phyloP scores from a whole-genome alignment of 2,797 vertebrate genomes.

The Danio jaintianensis region DNA sequence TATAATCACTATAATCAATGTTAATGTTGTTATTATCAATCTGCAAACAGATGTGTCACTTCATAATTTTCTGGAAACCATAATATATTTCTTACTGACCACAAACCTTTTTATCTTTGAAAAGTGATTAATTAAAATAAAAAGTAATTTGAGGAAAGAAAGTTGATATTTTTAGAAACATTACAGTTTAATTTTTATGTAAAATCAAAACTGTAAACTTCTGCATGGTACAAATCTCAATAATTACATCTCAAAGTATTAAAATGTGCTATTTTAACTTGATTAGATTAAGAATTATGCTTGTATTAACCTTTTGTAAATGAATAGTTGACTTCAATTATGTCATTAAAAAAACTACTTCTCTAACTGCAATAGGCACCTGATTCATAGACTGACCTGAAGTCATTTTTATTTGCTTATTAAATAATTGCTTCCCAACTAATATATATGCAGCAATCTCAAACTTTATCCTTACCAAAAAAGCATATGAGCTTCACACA shows the following conservation, averaged over 20 bases:
- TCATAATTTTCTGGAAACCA: too few relatives aligned
- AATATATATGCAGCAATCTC: neutral
- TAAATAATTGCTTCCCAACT: neutral
- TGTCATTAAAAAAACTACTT: neutral
- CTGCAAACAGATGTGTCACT: too few relatives aligned
- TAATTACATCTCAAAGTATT: neutral
- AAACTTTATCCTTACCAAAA: neutral
- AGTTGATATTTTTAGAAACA: neutral
- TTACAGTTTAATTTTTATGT: too few relatives aligned
- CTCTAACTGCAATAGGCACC: slow-evolving; percentile 2
- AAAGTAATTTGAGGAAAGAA: neutral
- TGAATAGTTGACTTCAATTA: too few relatives aligned
- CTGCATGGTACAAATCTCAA: neutral
- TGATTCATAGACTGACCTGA: slow-evolving; percentile 16
- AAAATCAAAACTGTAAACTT: too few relatives aligned
- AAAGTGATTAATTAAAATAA: neutral
- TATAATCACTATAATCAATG: too few relatives aligned
- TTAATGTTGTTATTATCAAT: too few relatives aligned
- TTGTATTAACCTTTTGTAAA: too few relatives aligned
- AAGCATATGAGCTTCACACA: too few relatives aligned
- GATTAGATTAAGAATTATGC: too few relatives aligned
- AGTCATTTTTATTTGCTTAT: neutral
- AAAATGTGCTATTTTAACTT: neutral
- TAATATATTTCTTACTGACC: too few relatives aligned
- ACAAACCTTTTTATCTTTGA: too few relatives aligned